Percentiles rank a stretch among this genome's conserved stretches.
Evolutionary conservation across 2,888 invertebrate species (phyloP).

Genomic region (Mycalesis mineus): DNA sequence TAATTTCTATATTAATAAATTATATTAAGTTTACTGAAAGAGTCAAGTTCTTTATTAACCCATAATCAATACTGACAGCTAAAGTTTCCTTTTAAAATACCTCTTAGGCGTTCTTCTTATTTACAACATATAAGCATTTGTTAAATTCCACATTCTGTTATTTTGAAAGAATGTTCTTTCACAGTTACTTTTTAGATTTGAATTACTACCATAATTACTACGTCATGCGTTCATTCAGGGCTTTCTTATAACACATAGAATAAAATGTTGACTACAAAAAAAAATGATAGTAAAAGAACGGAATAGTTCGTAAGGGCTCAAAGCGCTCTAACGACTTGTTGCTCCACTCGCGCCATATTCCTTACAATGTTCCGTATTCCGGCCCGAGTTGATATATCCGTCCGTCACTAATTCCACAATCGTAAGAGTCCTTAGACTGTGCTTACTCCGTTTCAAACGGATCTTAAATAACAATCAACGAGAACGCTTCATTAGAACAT

Average conservation of each 20-base stretch:
- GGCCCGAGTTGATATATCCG: constrained; percentile 26
- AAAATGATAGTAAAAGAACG: constrained; percentile 50
- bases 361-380: constrained; percentile 40
- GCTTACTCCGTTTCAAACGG: too few species aligned
- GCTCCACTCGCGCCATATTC: constrained; percentile 43
- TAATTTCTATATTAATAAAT: background rate
- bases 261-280: background rate
- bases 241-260: background rate
- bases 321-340: constrained; percentile 58
- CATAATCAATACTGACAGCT: too few species aligned
- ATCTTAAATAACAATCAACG: too few species aligned
- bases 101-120: too few species aligned
- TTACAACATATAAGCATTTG: too few species aligned
- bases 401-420: background rate
- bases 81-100: background rate
- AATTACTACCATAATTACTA: constrained; percentile 13
- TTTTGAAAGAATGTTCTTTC: too few species aligned
- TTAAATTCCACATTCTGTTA: too few species aligned
- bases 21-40: too few species aligned
- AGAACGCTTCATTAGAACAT: too few species aligned
- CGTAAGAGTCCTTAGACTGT: too few species aligned
- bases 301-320: constrained; percentile 47
- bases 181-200: too few species aligned
- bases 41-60: too few species aligned
- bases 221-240: constrained; percentile 21